These are phyloP conservation scores for Temnothorax unifasciatus DNA, from an alignment of 2,888 invertebrate genomes.

Conservation along the genomic window DNA sequence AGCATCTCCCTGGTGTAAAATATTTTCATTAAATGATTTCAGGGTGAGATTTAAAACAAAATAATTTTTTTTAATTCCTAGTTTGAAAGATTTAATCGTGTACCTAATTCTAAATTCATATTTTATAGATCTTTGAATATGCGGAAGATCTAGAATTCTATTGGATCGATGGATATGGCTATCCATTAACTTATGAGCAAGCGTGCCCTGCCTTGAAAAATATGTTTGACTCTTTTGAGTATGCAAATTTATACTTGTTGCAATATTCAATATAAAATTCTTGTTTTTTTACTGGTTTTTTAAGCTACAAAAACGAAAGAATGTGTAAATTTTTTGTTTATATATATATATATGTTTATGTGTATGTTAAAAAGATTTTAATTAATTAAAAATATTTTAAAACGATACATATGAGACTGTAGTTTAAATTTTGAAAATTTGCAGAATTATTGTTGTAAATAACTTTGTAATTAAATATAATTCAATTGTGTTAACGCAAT, in stretches of 20 bases:
- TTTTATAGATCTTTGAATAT: slow-evolving; percentile 90
- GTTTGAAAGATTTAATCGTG: neutral
- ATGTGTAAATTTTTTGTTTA: neutral
- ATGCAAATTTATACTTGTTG: slow-evolving; percentile 76
- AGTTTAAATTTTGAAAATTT: neutral
- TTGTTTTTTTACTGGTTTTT: neutral
- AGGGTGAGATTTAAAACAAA: slow-evolving; percentile 85
- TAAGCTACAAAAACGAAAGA: neutral
- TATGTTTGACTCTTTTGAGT: slow-evolving; percentile 91
- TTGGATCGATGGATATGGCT: slow-evolving; percentile 94
- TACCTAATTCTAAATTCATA: slow-evolving; percentile 29
- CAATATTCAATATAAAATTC: neutral
- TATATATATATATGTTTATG: too few relatives aligned
- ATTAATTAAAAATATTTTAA: neutral
- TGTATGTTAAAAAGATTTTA: neutral
- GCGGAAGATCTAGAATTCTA: slow-evolving; percentile 93
- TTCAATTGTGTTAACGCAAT: neutral
- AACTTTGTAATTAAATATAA: neutral
- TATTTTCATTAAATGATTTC: slow-evolving; percentile 89
- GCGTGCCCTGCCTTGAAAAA: slow-evolving; percentile 92
- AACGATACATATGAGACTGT: neutral
- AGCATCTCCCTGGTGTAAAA: slow-evolving; percentile 93
- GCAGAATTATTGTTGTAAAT: slow-evolving; percentile 6
- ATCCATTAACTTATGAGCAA: slow-evolving; percentile 90
- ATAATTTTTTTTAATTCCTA: neutral